Conservation (phyloP, 2,113 vertebrate species). For the Ranitomeya variabilis region DNA sequence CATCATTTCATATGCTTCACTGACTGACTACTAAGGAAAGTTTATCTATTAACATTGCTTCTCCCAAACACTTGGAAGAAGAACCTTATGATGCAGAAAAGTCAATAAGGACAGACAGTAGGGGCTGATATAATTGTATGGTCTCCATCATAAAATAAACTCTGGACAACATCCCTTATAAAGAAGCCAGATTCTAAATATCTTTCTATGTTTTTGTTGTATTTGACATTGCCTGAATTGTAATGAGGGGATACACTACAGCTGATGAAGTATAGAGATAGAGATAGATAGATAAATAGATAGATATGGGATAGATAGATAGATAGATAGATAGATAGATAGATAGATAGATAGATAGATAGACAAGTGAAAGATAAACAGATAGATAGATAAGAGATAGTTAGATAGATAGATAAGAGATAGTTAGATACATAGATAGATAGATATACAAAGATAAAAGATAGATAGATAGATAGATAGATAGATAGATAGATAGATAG, state of each 20-base stretch:
- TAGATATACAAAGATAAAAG: no score
- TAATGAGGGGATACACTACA: no score
- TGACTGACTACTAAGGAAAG: background rate
- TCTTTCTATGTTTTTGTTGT: no score
- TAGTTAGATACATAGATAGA: no score
- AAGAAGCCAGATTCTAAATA: background rate
- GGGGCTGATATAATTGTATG: background rate
- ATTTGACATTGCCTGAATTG: no score
- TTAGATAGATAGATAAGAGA: background rate
- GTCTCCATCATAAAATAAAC: background rate
- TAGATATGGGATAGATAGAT: no score
- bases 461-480: no score
- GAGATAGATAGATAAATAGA: no score
- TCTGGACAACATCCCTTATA: background rate
- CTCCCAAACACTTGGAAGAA: background rate
- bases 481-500: no score
- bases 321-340: background rate
- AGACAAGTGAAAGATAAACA: no score
- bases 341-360: no score
- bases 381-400: no score
- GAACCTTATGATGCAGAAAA: background rate
- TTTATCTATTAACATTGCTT: background rate
- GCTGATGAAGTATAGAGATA: background rate
- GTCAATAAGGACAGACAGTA: background rate
- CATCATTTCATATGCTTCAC: background rate